Base-by-base conservation (phyloP, 2,113 vertebrate species). In the Spea bombifrons region DNA sequence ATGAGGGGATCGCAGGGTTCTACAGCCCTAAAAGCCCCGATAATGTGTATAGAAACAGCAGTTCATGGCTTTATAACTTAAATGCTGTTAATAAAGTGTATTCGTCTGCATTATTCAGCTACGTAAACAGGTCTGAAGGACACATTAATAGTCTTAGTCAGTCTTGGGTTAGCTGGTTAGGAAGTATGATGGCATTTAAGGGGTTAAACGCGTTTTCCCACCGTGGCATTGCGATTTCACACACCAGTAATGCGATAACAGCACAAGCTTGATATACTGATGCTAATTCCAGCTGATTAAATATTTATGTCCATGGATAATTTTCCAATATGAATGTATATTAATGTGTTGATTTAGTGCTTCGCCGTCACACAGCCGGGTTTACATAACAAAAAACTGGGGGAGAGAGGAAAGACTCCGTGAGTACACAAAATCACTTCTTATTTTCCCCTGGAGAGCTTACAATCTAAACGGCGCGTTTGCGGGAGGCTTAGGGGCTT, bases 251-350 rank as follows among this genome's bases (percentile, higher is more conserved):
- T 59, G 47, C 59, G 12, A 53, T 66, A 59, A 57, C 45, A 75
- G 50, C 45, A 49, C 13, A 68, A n/a, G 0, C 52, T 61, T 50
- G 46, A 64, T 78, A 50, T 52, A 64, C 68, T 16, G 67, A 15
- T 3, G 46, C 55, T 52, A 13, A 47, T 70, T 47, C 46, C 9
- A 13, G 9, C 46, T n/a, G 8, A 64, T 78, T 72, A 78, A 72
- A 72, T 78, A 72, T 78, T 72, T 72, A 66, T 78, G 69, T 50
- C 30, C 69, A 53, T 59, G 63, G 49, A 78, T 71, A 17, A 72
- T 72, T 71, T 64, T 52, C 17, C 68, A 53, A 65, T 64, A 46
- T 78, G 76, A 71, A 78, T 65, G 76, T 61, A 69, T 70, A 69
- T 49, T 76, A 61, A 69, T 45, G 44, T 76, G 75, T 70, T 76